These are phyloP conservation scores for Galerucella pusilla DNA, from an alignment of 2,888 invertebrate species.

Conservation along the genomic window DNA sequence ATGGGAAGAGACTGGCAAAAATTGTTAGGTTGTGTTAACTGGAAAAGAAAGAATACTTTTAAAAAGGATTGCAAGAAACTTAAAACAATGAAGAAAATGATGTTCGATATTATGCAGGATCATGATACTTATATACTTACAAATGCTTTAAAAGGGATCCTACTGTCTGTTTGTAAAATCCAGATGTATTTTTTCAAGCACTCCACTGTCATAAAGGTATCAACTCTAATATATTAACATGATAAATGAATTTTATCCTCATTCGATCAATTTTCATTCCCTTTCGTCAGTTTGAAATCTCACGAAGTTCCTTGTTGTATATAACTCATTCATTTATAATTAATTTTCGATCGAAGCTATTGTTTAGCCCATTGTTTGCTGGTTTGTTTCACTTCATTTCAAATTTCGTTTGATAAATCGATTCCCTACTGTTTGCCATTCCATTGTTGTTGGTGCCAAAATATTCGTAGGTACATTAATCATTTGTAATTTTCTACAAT, in stretches of 20 bases:
- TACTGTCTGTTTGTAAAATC: background rate
- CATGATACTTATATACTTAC: no score
- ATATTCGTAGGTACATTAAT: conserved; percentile 48
- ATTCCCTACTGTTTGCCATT: conserved; percentile 49
- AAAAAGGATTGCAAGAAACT: no score
- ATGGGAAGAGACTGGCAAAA: no score
- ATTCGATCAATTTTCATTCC: conserved; percentile 63
- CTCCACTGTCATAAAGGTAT: conserved; percentile 31
- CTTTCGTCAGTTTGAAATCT: conserved; percentile 57
- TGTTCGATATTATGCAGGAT: no score
- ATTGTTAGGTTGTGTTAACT: no score
- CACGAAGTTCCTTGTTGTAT: conserved; percentile 36
- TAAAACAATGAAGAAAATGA: no score
- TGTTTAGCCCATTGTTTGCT: conserved; percentile 45
- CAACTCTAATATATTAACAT: conserved; percentile 51
- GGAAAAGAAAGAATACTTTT: no score
- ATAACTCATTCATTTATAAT: conserved; percentile 51
- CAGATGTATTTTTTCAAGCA: background rate
- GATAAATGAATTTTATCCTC: conserved; percentile 60
- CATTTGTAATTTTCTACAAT: conserved; percentile 43
- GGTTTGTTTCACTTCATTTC: conserved; percentile 42
- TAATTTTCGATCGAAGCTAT: conserved; percentile 54
- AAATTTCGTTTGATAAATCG: conserved; percentile 49
- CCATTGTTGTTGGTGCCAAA: conserved; percentile 50
- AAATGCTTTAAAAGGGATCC: no score